These are phyloP conservation scores for Bemisia tabaci DNA, from an alignment of 1,140 invertebrate genomes.

Conservation along the genomic window DNA sequence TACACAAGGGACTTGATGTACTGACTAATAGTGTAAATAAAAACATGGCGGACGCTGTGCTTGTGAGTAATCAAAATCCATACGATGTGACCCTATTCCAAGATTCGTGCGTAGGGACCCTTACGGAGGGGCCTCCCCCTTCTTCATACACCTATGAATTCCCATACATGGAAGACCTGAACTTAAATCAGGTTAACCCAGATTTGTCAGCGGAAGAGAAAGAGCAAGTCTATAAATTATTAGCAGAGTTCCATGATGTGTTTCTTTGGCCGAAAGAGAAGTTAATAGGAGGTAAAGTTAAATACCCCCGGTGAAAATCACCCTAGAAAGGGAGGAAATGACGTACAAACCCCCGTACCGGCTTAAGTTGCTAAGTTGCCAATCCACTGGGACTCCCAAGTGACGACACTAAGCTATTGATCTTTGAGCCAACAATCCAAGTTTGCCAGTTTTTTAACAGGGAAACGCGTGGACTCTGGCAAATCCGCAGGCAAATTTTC, in stretches of 20 bases:
- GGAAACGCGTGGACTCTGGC: no score
- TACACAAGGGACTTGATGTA: background rate
- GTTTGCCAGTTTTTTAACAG: no score
- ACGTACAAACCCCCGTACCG: background rate
- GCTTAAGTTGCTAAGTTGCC: no score
- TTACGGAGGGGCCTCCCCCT: background rate
- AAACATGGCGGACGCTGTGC: background rate
- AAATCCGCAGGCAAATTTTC: no score
- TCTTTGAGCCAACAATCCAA: no score
- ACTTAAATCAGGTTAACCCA: background rate
- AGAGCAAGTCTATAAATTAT: background rate
- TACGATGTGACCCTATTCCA: no score
- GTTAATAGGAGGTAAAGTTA: background rate
- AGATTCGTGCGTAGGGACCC: no score
- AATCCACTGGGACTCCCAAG: no score
- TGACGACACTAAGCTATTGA: no score
- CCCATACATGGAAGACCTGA: background rate
- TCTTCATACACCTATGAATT: background rate
- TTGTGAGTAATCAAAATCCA: no score
- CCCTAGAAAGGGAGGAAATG: background rate
- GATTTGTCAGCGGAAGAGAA: background rate
- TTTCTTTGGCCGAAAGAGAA: background rate
- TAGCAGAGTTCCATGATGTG: background rate
- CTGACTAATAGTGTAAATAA: background rate
- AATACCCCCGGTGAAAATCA: background rate